phyloP scores from a whole-genome alignment of 2,888 invertebrate genomes.

The Papilio gigon region DNA sequence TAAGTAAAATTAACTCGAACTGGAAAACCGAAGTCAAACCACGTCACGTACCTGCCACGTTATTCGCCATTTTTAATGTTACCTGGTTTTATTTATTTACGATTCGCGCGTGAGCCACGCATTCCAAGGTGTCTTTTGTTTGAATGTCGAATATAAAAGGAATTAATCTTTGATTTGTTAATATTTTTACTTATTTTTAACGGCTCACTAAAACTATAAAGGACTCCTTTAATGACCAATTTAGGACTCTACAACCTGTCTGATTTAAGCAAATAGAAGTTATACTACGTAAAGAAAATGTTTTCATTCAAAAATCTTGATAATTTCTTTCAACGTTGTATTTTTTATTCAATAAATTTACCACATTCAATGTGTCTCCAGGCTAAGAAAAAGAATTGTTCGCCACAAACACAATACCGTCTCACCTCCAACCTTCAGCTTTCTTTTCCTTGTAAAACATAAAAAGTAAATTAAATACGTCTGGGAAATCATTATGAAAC shows the following conservation, averaged over 20 bases:
- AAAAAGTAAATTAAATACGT: conserved; percentile 53
- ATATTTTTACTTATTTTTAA: too few species aligned
- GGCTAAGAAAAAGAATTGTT: conserved; percentile 67
- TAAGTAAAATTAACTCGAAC: conserved; percentile 33
- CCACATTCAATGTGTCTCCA: conserved; percentile 56
- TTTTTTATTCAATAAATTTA: conserved; percentile 14
- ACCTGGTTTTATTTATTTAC: conserved; percentile 29
- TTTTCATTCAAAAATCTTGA: neutral
- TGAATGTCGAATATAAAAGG: neutral
- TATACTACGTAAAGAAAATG: neutral
- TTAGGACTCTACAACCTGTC: too few species aligned
- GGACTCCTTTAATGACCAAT: too few species aligned
- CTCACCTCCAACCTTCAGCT: conserved; percentile 58
- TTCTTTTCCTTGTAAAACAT: conserved; percentile 45
- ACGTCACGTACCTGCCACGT: conserved; percentile 29
- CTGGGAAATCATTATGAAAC: conserved; percentile 50
- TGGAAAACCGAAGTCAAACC: conserved; percentile 26
- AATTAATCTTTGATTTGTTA: neutral
- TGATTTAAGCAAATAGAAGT: too few species aligned
- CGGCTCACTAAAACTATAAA: too few species aligned
- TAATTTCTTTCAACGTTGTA: neutral
- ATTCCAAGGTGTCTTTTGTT: conserved; percentile 3
- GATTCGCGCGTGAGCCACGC: neutral
- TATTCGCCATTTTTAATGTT: conserved; percentile 32
- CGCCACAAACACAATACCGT: conserved; percentile 55